These are phyloP conservation scores for Enteromius thamalakanensis DNA, from an alignment of 2,797 vertebrate genomes.

Conservation along the genomic window DNA sequence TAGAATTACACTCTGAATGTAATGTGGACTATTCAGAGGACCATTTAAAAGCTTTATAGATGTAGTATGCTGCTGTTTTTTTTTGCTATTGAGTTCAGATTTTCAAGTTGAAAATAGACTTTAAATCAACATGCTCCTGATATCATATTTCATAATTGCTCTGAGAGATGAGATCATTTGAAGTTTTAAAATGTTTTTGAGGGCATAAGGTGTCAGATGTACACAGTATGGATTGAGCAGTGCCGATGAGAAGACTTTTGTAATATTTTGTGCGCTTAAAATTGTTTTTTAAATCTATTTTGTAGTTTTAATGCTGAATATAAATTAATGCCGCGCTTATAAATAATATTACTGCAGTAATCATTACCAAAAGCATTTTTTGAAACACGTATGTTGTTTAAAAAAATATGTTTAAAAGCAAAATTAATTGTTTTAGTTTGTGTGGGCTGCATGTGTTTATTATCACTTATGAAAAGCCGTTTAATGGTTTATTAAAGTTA, in stretches of 20 bases:
- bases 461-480: neutral
- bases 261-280: neutral
- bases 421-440: neutral
- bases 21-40: neutral
- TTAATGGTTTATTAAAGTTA: neutral
- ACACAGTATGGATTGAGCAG: neutral
- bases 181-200: slow-evolving; percentile 11
- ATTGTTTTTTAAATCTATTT: neutral
- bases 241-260: neutral
- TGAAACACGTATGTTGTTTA: neutral
- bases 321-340: neutral
- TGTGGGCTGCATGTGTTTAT: neutral
- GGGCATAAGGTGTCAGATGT: neutral
- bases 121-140: neutral
- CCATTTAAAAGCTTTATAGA: neutral
- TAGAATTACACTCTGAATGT: neutral
- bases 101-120: neutral
- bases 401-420: neutral
- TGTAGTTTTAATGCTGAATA: neutral
- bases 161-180: neutral
- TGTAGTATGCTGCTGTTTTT: slow-evolving; percentile 5
- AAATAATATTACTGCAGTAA: neutral
- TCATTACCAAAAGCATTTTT: neutral
- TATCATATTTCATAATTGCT: neutral
- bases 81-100: neutral